Evolutionary conservation across 2,113 vertebrate genomes (phyloP), one percentile per base, ranked within the genome.

Genomic region (Alaudala cheleensis): DNA sequence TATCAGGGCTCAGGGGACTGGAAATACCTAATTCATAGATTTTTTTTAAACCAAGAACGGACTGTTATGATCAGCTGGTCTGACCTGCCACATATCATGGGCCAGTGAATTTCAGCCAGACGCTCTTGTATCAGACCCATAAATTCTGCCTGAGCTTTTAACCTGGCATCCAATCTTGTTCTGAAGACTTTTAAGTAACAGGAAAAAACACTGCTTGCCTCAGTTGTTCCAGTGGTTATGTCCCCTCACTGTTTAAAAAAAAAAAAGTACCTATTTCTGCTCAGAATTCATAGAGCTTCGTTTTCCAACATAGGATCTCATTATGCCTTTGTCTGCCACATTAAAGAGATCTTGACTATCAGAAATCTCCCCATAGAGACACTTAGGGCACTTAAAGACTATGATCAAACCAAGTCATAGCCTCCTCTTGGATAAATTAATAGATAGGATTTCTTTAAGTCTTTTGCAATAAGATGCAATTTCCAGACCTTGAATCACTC

Each of bases 321-420:
- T 97, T 96, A 97, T 96, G 94, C 93, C 88, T 97, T 96, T 97
- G 94, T 97, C 94, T 96, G 93, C 92, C 80, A 94, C 94, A 95
- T 93, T 96, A 96, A 96, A 97, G 96, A 96, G 86, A 93, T 88
- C 92, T 92, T 94, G 94, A 72, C 87, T 95, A 96, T 96, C 94
- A 92, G 88, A 97, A 96, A 96, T 96, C 96, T 97, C 94, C 95
- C 94, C 92, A 95, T 93, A 95, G 95, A 97, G 94, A 94, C 92
- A 97, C 93, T 96, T 91, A 95, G 93, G 90, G 83, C 91, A 95
- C 94, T 97, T 96, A 95, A 97, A 94, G 93, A 96, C 92, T 92
- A 42, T 90, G 93, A 97, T 97, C 95, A 97, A 95, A 96, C 93
- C 94, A 73, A 96, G 90, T 88, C 92, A 93, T 96, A 93, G 93